Percentiles rank a stretch among this genome's conserved stretches.
Evolutionary conservation across 1,140 invertebrate species (phyloP).

Genomic region (Drosophila dunni): DNA sequence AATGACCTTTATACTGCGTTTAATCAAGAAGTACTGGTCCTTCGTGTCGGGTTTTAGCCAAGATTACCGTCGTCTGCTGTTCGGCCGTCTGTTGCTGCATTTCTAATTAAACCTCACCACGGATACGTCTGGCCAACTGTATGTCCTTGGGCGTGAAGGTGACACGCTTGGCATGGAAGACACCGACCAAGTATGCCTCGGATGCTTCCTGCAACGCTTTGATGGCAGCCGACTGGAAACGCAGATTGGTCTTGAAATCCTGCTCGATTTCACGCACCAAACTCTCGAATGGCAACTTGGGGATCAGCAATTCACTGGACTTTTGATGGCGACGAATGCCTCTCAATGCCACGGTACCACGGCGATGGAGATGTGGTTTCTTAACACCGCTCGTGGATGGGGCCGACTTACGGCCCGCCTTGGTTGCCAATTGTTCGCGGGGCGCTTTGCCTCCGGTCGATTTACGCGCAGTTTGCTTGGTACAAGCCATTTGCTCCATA

Average conservation of each 20-base stretch:
- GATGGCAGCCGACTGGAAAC: constrained; percentile 92
- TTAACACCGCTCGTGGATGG: constrained; percentile 91
- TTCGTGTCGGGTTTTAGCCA: too few relatives aligned
- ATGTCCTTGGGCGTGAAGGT: constrained; percentile 97
- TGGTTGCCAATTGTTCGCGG: constrained; percentile 93
- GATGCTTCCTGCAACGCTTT: constrained; percentile 92
- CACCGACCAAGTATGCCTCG: constrained; percentile 93
- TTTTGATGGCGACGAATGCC: constrained; percentile 95
- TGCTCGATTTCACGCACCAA: constrained; percentile 94
- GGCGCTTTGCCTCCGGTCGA: constrained; percentile 94
- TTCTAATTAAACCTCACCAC: constrained; percentile 87
- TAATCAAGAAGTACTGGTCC: neutral
- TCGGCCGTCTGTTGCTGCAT: constrained; percentile 32
- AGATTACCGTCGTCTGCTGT: constrained; percentile 8
- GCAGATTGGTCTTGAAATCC: constrained; percentile 91
- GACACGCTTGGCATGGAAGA: constrained; percentile 95
- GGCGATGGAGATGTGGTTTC: constrained; percentile 91
- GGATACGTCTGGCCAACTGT: constrained; percentile 91
- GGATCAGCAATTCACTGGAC: constrained; percentile 92
- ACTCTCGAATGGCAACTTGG: constrained; percentile 94
- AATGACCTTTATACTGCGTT: neutral
- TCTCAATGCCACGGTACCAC: constrained; percentile 93
- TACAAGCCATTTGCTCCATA: constrained; percentile 88
- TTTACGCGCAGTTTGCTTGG: constrained; percentile 95
- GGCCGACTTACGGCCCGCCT: constrained; percentile 89